A percentile compares a stretch with the other conserved stretches of the same genome.
Evolutionary conservation across 2,888 invertebrate species (phyloP).

Genomic region (Andrena chrysosceles): DNA sequence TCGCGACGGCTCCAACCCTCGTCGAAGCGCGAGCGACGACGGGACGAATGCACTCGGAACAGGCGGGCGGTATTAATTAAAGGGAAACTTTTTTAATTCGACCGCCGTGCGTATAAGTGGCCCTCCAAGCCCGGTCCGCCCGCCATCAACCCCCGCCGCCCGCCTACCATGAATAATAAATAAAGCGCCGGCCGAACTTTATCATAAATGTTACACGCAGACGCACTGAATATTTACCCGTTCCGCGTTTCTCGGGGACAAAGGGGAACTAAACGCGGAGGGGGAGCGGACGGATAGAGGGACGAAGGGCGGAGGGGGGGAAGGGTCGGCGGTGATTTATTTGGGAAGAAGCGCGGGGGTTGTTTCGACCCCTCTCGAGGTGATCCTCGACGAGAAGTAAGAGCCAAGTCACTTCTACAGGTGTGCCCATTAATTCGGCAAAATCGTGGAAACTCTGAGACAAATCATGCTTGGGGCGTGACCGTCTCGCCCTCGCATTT

Average conservation of each 20-base stretch:
- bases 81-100: conserved; percentile 76
- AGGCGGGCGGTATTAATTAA: conserved; percentile 73
- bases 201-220: conserved; percentile 76
- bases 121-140: conserved; percentile 30
- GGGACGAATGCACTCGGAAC: conserved; percentile 50
- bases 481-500: conserved; percentile 36
- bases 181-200: conserved; percentile 72
- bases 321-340: conserved; percentile 60
- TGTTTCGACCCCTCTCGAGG: conserved; percentile 52
- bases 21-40: conserved; percentile 25
- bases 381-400: conserved; percentile 45
- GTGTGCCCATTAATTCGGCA: conserved; percentile 68
- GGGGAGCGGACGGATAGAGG: background rate
- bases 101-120: conserved; percentile 62
- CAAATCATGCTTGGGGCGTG: conserved; percentile 56
- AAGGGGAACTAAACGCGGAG: conserved; percentile 37
- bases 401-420: conserved; percentile 64
- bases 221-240: conserved; percentile 74
- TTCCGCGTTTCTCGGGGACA: conserved; percentile 54
- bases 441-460: conserved; percentile 65
- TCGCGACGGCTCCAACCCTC: conserved; percentile 7
- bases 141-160: background rate
- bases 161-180: conserved; percentile 74
- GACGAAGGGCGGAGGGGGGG: background rate
- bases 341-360: conserved; percentile 43